A percentile compares a stretch with the other conserved stretches of the same genome.
These are phyloP conservation scores for Aphidius ervi DNA, from an alignment of 1,140 invertebrate genomes.

Conservation along the genomic window DNA sequence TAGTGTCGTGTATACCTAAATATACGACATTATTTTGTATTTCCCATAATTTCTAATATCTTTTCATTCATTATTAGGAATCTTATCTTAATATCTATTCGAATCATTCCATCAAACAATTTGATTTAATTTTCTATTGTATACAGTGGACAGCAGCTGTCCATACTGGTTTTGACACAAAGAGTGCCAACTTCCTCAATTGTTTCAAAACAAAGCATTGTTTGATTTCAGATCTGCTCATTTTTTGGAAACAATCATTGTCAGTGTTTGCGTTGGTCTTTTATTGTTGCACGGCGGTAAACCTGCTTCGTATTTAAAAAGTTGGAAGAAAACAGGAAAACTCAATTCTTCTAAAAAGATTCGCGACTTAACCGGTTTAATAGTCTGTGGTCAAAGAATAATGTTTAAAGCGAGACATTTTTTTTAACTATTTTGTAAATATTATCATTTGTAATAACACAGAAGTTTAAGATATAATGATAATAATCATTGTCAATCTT, in stretches of 20 bases:
- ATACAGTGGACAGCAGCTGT: background rate
- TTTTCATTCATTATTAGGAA: background rate
- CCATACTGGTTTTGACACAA: slow-evolving; percentile 9
- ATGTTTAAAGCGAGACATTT: background rate
- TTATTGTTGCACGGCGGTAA: too few relatives aligned
- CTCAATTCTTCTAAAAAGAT: too few relatives aligned
- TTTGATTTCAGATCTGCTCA: slow-evolving; percentile 8
- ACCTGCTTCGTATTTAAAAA: too few relatives aligned
- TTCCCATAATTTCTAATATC: background rate
- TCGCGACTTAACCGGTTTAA: too few relatives aligned
- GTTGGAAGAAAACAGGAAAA: too few relatives aligned
- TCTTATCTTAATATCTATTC: background rate
- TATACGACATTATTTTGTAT: slow-evolving; percentile 1
- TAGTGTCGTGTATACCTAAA: slow-evolving; percentile 8
- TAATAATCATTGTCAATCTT: too few relatives aligned
- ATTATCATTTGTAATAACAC: too few relatives aligned
- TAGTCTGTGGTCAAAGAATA: background rate
- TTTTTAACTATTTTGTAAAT: too few relatives aligned
- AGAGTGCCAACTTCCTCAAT: slow-evolving; percentile 4
- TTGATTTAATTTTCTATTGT: background rate
- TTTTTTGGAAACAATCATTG: background rate
- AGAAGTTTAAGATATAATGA: too few relatives aligned
- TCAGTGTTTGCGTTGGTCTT: too few relatives aligned
- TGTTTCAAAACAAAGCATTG: slow-evolving; percentile 7
- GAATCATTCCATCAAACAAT: background rate